phyloP scores from a whole-genome alignment of 2,113 vertebrate species.

The Grallaria varia region DNA sequence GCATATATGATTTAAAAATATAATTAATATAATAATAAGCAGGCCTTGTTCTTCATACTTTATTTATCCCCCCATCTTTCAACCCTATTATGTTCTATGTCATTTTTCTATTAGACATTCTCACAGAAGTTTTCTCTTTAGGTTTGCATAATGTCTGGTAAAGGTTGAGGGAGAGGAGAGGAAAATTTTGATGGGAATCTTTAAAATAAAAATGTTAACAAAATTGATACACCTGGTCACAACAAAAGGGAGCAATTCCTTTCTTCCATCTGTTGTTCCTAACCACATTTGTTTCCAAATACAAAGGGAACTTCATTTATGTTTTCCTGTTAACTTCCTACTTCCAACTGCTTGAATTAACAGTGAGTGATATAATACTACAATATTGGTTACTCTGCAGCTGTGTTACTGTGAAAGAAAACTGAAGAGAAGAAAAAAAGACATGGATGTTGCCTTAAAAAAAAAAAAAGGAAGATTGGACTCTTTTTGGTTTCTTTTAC shows the following conservation, averaged over 20 bases:
- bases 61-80: neutral
- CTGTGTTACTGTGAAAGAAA: neutral
- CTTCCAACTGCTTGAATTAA: neutral
- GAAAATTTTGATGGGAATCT: neutral
- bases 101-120: neutral
- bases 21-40: neutral
- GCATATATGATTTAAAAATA: neutral
- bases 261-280: neutral
- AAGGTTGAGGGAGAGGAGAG: neutral
- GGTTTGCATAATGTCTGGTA: neutral
- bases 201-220: neutral
- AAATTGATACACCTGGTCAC: neutral
- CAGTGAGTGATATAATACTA: neutral
- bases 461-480: neutral
- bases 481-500: neutral
- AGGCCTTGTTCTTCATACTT: neutral
- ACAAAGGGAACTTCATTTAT: neutral
- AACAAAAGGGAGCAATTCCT: accelerated
- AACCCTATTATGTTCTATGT: neutral
- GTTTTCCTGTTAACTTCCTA: neutral
- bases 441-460: neutral
- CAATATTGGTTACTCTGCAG: neutral
- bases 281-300: neutral
- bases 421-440: neutral
- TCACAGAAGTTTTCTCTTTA: neutral